Evolutionary conservation across 2,888 invertebrate genomes (phyloP).

Genomic region (Hirtodrosophila histrioides): DNA sequence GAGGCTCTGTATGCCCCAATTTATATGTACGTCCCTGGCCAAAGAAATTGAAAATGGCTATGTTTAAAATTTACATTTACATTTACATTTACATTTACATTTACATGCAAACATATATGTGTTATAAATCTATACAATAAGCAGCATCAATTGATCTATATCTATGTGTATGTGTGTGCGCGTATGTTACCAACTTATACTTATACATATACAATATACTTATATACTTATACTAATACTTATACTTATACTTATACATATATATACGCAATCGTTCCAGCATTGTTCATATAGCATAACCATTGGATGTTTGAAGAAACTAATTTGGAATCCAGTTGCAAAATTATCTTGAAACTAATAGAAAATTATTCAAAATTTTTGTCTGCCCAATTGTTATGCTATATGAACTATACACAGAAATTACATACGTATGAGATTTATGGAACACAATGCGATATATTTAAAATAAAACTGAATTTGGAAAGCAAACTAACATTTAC

Average conservation of each 20-base stretch:
- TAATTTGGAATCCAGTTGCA: too few species aligned
- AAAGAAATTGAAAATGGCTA: slow-evolving; percentile 20
- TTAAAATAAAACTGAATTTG: slow-evolving; percentile 48
- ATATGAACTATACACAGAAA: slow-evolving; percentile 20
- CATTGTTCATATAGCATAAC: slow-evolving; percentile 11
- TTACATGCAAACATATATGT: slow-evolving; percentile 6
- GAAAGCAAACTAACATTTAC: slow-evolving; percentile 1
- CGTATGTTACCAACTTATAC: slow-evolving; percentile 2
- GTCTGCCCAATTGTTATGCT: slow-evolving; percentile 18
- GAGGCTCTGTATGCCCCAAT: background rate
- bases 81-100: too few species aligned
- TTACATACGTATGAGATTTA: slow-evolving; percentile 26
- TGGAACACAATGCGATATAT: slow-evolving; percentile 34
- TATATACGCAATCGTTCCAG: slow-evolving; percentile 20
- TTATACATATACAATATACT: slow-evolving; percentile 6
- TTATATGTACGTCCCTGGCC: slow-evolving; percentile 10
- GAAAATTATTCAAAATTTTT: background rate
- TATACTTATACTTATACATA: slow-evolving; percentile 6
- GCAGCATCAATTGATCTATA: slow-evolving; percentile 30
- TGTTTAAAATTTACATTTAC: background rate
- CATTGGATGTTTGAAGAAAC: background rate
- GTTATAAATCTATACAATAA: slow-evolving; percentile 38
- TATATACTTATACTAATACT: slow-evolving; percentile 5
- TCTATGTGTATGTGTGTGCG: slow-evolving; percentile 24
- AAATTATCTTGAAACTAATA: too few species aligned